A percentile compares a stretch with the other conserved stretches of the same genome.
Conservation (phyloP, 2,888 invertebrate species). For the Leuctra nigra region DNA sequence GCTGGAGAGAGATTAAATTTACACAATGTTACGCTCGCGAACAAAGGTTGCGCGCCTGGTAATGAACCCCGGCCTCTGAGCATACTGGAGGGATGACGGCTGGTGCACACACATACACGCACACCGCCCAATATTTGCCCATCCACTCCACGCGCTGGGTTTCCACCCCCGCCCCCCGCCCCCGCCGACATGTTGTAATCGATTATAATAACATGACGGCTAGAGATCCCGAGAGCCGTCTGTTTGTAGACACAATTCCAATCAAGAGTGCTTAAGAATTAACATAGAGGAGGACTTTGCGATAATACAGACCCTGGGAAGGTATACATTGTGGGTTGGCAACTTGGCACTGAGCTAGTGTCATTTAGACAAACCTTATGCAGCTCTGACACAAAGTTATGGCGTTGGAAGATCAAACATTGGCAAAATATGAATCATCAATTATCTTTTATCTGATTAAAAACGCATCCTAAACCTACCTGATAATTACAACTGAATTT, state of each 20-base stretch:
- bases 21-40: conserved; percentile 27
- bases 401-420: too few relatives aligned
- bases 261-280: too few relatives aligned
- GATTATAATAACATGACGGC: neutral
- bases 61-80: conserved; percentile 23
- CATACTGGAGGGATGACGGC: neutral
- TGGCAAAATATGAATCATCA: too few relatives aligned
- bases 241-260: neutral
- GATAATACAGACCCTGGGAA: too few relatives aligned
- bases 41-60: conserved; percentile 23
- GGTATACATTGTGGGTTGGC: too few relatives aligned
- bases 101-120: conserved; percentile 22
- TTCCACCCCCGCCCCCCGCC: neutral
- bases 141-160: neutral
- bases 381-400: too few relatives aligned
- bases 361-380: too few relatives aligned
- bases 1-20: conserved; percentile 25
- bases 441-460: too few relatives aligned
- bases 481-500: too few relatives aligned
- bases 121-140: conserved; percentile 25
- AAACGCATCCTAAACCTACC: too few relatives aligned
- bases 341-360: too few relatives aligned
- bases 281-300: too few relatives aligned
- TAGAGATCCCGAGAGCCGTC: neutral
- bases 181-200: neutral